A percentile compares a stretch with the other conserved stretches of the same genome.
phyloP scores from a whole-genome alignment of 2,888 invertebrate genomes.

The Dasysyrphus tricinctus region DNA sequence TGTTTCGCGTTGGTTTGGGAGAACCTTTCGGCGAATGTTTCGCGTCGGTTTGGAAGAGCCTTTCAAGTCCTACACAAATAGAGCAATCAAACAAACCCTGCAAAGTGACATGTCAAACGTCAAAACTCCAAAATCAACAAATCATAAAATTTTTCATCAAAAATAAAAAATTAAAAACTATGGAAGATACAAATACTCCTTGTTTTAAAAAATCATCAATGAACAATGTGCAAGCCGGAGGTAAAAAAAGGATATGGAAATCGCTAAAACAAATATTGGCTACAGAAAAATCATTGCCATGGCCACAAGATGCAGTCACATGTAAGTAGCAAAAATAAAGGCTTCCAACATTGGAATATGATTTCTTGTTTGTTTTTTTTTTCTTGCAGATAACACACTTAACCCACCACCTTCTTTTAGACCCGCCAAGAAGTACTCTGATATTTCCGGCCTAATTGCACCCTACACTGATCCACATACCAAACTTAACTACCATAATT shows the following conservation, averaged over 20 bases:
- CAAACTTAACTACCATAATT: conserved; percentile 92
- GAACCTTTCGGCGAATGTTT: no score
- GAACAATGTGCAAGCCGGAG: conserved; percentile 77
- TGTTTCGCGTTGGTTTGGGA: no score
- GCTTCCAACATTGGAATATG: neutral
- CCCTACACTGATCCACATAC: conserved; percentile 96
- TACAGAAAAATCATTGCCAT: conserved; percentile 90
- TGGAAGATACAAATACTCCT: conserved; percentile 49
- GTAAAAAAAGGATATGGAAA: conserved; percentile 93
- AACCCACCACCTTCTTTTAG: conserved; percentile 96
- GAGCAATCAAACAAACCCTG: neutral
- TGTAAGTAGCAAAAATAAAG: conserved; percentile 80
- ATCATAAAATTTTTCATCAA: neutral
- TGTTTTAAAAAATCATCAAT: conserved; percentile 79
- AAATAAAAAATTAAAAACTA: neutral
- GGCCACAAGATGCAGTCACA: conserved; percentile 90
- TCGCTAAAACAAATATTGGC: conserved; percentile 94
- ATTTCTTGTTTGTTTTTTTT: neutral
- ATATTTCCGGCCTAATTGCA: conserved; percentile 94
- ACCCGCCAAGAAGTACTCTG: conserved; percentile 96
- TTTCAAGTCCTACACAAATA: no score
- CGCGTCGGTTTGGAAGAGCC: no score
- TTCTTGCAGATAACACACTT: conserved; percentile 90
- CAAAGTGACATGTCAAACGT: neutral
- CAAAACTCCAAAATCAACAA: neutral